Evolutionary conservation across 2,113 vertebrate species (phyloP).

Genomic region (Oreochromis spilurus): DNA sequence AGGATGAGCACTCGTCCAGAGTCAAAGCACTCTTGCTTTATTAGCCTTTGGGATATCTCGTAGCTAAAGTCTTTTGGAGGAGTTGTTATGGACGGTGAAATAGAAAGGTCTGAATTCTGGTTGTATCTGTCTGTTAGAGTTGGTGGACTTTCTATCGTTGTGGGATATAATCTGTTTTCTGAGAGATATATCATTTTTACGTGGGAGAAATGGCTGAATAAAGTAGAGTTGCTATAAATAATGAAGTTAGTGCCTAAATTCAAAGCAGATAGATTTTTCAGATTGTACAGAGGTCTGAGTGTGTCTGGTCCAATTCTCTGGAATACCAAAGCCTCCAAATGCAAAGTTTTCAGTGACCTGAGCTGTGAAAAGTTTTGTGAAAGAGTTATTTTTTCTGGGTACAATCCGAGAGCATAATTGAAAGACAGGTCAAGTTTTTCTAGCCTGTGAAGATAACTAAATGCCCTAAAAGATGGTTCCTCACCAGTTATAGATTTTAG

Average conservation of each 20-base stretch:
- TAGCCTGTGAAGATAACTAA: slow-evolving; percentile 52
- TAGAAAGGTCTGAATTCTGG: neutral
- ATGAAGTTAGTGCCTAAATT: slow-evolving; percentile 80
- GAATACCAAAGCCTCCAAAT: slow-evolving; percentile 75
- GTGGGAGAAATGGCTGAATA: slow-evolving; percentile 57
- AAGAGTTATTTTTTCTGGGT: slow-evolving; percentile 49
- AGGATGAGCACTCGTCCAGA: slow-evolving; percentile 75
- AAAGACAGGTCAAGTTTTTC: slow-evolving; percentile 73
- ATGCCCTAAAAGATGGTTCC: slow-evolving; percentile 39
- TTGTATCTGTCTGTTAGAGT: rapidly evolving
- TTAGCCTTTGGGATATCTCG: neutral
- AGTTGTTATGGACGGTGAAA: neutral
- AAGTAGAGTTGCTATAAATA: slow-evolving; percentile 49
- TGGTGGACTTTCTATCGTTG: neutral
- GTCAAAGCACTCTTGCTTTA: slow-evolving; percentile 66
- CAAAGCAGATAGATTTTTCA: slow-evolving; percentile 66
- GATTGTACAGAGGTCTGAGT: slow-evolving; percentile 60
- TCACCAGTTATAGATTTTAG: slow-evolving; percentile 5
- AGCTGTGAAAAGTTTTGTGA: slow-evolving; percentile 67
- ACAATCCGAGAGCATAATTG: slow-evolving; percentile 61
- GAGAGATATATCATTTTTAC: slow-evolving; percentile 73
- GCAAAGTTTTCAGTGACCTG: slow-evolving; percentile 54
- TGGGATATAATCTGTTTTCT: slow-evolving; percentile 76
- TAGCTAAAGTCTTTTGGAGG: neutral
- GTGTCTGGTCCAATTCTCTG: slow-evolving; percentile 57